Conservation (phyloP, 2,797 vertebrate genomes). For the Melanotaenia nigrans region DNA sequence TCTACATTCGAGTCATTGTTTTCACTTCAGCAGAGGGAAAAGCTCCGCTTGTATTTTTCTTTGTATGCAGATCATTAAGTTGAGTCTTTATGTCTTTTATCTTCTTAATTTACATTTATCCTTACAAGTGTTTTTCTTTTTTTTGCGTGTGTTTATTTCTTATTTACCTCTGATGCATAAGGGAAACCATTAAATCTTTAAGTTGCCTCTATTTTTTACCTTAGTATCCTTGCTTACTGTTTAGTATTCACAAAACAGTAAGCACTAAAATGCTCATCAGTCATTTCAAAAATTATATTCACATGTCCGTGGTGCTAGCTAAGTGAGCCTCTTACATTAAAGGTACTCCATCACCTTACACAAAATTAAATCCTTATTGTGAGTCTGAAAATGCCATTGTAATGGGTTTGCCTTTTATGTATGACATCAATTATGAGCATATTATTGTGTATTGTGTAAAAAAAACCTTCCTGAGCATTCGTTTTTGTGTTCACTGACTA, state of each 20-base stretch:
- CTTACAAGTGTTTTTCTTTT: not conserved
- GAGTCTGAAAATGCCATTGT: constrained; percentile 44
- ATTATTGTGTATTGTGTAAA: constrained; percentile 16
- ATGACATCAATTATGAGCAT: constrained; percentile 16
- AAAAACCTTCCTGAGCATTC: constrained; percentile 2
- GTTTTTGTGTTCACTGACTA: constrained; percentile 25
- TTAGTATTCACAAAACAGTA: constrained; percentile 55
- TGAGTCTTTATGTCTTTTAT: not conserved
- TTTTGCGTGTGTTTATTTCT: constrained; percentile 25
- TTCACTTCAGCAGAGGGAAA: constrained; percentile 2
- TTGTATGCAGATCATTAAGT: not conserved
- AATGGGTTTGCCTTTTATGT: constrained; percentile 48
- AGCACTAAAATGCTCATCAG: constrained; percentile 51
- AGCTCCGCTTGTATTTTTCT: not conserved
- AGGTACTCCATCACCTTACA: constrained; percentile 54
- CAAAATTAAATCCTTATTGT: constrained; percentile 44
- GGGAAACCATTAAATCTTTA: constrained; percentile 37
- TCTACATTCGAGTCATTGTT: constrained; percentile 14
- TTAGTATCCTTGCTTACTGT: constrained; percentile 27
- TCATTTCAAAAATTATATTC: constrained; percentile 60
- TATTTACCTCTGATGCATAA: constrained; percentile 10
- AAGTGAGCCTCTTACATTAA: constrained; percentile 56
- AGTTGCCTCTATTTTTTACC: constrained; percentile 32
- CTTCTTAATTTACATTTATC: constrained; percentile 2
- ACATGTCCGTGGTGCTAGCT: constrained; percentile 45